Base-by-base conservation (phyloP, 92 coral and sea anemone species). In the Umimayanthus chanpuru region DNA sequence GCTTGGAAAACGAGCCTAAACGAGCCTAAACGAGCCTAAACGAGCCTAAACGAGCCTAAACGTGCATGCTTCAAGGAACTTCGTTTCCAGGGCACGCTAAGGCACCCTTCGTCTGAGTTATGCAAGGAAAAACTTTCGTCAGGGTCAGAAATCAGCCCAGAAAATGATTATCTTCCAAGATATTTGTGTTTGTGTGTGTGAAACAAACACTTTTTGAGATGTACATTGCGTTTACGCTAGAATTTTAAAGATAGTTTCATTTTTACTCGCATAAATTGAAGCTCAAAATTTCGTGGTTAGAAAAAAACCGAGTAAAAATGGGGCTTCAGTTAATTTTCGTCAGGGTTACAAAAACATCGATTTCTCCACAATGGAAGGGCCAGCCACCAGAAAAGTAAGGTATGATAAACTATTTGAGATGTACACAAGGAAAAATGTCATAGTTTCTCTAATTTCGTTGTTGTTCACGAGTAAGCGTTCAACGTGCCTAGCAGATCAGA, bases 101-200 rank as follows among this genome's bases (percentile, higher is more conserved):
- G n/a, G n/a, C n/a, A n/a, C n/a, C n/a, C 73, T 23, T 67, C 29
- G 32, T 18, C 73, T 2, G 73, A 67, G 73, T 8, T 25, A 21
- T 67, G 68, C 18, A 61, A 15, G 68, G 68, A 61, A 61, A 61
- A 61, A 3, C 68, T 61, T 61, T 61, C 68, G 23, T 61, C 68
- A 61, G 68, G 68, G 68, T 61, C 68, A 61, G 68, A 61, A 61
- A 61, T 61, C 68, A 61, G 68, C 68, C 20, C 68, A 61, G 68
- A 43, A 61, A 61, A 16, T 61, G n/a, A 23, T 15, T 66, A 66
- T 66, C 72, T 66, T 66, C 72, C n/a, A 10, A 66, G 72, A 66
- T 66, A 66, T 66, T 66, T 66, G 8, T 8, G 26, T 66, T 11
- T 66, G n/a, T 66, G 72, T 15, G 28, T 66, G 72, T 66, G 72